Conservation (phyloP, 1,140 invertebrate species). For the Drosophila nigrodunni region DNA sequence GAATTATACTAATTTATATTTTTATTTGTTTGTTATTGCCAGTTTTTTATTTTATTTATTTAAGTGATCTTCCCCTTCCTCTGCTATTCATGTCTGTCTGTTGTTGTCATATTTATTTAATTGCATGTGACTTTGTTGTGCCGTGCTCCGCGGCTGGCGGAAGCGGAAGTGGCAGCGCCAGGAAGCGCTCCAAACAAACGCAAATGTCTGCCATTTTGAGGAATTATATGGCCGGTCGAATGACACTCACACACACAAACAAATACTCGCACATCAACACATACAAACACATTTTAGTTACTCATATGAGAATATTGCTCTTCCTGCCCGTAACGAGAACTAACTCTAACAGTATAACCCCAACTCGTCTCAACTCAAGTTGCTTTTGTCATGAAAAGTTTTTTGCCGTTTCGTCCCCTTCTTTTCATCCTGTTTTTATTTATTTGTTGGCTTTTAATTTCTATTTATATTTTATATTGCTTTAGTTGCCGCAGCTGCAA, state of each 20-base stretch:
- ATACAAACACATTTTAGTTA: constrained; percentile 38
- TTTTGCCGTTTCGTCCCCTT: constrained; percentile 39
- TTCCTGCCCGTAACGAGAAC: constrained; percentile 36
- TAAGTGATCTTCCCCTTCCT: constrained; percentile 10
- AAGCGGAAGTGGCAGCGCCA: constrained; percentile 80
- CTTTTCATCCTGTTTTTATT: constrained; percentile 55
- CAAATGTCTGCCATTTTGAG: constrained; percentile 81
- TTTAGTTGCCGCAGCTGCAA: constrained; percentile 72
- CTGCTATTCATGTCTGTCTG: constrained; percentile 36
- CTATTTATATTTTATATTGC: constrained; percentile 81
- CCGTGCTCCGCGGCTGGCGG: constrained; percentile 55
- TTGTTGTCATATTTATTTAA: constrained; percentile 57
- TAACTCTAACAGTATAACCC: constrained; percentile 15
- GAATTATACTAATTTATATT: constrained; percentile 1
- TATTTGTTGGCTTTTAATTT: constrained; percentile 82
- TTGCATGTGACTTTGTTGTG: constrained; percentile 45
- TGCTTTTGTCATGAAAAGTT: constrained; percentile 61
- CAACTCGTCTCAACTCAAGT: constrained; percentile 43
- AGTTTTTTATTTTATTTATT: constrained; percentile 27
- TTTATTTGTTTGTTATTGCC: constrained; percentile 3
- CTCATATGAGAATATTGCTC: constrained; percentile 60
- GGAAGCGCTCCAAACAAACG: constrained; percentile 81
- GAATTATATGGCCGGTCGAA: constrained; percentile 69
- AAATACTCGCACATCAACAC: too few species aligned
- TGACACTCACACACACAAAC: constrained; percentile 25